A percentile compares a stretch with the other conserved stretches of the same genome.
Conservation (phyloP, 2,888 invertebrate genomes). For the Polymixis flavicincta region DNA sequence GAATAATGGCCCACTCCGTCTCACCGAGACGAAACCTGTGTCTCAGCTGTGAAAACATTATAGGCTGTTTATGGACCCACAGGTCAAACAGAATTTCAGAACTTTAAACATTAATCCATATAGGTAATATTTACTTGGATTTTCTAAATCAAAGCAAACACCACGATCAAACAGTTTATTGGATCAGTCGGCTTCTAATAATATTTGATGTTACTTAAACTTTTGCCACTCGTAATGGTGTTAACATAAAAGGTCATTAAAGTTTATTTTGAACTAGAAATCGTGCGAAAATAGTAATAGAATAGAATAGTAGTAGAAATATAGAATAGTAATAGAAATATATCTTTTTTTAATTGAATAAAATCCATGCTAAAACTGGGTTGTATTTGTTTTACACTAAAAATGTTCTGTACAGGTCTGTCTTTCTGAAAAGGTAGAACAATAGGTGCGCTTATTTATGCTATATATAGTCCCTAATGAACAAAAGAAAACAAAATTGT, state of each 20-base stretch:
- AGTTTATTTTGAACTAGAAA: neutral
- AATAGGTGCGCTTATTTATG: neutral
- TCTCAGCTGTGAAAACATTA: too few species aligned
- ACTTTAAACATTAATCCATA: neutral
- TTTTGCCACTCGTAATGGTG: neutral
- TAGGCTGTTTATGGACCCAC: too few species aligned
- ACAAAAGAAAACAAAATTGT: too few species aligned
- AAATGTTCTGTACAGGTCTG: neutral
- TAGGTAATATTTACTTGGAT: slow-evolving; percentile 4
- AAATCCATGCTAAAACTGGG: neutral
- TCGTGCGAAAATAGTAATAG: neutral
- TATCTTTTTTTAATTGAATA: neutral
- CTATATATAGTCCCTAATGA: neutral
- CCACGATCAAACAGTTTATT: slow-evolving; percentile 2
- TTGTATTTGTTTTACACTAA: neutral
- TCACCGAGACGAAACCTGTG: too few species aligned
- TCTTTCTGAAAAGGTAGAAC: neutral
- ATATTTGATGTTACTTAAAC: slow-evolving; percentile 1
- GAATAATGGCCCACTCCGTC: too few species aligned
- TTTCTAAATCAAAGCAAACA: neutral
- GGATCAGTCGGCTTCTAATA: neutral
- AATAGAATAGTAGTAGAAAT: too few species aligned
- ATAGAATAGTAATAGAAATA: too few species aligned
- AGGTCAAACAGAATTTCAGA: neutral
- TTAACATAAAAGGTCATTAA: neutral